Conservation (phyloP, 2,797 vertebrate genomes). For the Sylvia borin region DNA sequence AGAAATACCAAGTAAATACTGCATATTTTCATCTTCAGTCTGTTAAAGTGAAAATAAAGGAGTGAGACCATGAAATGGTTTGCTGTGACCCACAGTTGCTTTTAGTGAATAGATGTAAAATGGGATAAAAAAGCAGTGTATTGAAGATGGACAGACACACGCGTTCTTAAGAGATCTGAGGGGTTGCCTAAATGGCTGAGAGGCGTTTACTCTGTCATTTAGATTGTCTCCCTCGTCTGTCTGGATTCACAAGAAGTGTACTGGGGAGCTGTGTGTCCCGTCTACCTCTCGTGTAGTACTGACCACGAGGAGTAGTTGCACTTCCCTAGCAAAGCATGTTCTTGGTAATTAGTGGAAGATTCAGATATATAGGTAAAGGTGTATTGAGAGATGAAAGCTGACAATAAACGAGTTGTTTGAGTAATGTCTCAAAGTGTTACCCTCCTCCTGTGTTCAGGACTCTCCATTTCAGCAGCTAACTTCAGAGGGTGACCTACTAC, state of each 20-base stretch:
- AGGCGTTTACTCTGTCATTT: not conserved
- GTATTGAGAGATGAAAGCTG: not conserved
- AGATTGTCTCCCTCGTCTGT: not conserved
- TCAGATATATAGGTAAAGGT: not conserved
- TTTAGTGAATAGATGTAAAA: not conserved
- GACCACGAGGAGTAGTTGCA: not conserved
- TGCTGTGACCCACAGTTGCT: not conserved
- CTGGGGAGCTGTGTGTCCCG: not conserved
- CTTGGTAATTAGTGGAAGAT: not conserved
- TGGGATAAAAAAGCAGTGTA: not conserved
- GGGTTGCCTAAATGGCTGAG: not conserved
- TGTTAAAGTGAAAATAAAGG: not conserved
- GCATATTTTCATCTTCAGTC: not conserved
- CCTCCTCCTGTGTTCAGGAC: not conserved
- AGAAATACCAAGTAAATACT: not conserved
- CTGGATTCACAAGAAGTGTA: not conserved
- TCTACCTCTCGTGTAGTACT: not conserved
- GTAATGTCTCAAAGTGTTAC: not conserved
- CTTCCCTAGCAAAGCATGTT: not conserved
- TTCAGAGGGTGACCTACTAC: constrained; percentile 59
- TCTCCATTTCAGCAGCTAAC: constrained; percentile 56
- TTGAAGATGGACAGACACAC: not conserved
- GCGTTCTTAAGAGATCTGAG: not conserved
- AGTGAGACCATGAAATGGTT: not conserved
- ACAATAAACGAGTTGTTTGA: not conserved